Evolutionary conservation across 2,888 invertebrate genomes (phyloP).

Genomic region (Lithodes maja): DNA sequence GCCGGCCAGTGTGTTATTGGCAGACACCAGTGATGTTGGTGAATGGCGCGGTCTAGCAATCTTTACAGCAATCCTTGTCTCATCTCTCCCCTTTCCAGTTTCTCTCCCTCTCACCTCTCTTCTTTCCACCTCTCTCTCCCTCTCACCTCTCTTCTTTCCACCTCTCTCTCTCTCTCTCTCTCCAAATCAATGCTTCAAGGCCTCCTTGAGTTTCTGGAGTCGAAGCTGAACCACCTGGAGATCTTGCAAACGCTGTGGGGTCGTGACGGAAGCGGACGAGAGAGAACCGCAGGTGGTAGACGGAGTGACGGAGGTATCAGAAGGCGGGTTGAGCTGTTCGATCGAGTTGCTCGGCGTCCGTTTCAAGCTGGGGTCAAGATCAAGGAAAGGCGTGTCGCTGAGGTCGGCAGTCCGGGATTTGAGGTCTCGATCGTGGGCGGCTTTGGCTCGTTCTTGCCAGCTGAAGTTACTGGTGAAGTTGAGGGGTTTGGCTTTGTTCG

Average conservation of each 20-base stretch:
- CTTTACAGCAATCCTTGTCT: too few species aligned
- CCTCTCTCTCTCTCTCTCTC: too few species aligned
- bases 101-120: too few species aligned
- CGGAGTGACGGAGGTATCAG: background rate
- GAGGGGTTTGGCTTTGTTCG: constrained; percentile 12
- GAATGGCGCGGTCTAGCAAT: too few species aligned
- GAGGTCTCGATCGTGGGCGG: background rate
- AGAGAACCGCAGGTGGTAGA: constrained; percentile 17
- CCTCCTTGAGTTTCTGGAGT: constrained; percentile 9
- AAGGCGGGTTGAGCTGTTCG: background rate
- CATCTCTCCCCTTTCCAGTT: too few species aligned
- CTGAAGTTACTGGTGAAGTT: constrained; percentile 44
- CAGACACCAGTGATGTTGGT: too few species aligned
- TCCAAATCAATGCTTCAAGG: too few species aligned
- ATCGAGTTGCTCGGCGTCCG: too few species aligned
- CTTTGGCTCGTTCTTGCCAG: background rate
- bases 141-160: too few species aligned
- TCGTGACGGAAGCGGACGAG: constrained; percentile 29
- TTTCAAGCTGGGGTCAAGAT: too few species aligned
- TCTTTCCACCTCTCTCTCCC: too few species aligned
- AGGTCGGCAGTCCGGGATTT: constrained; percentile 13
- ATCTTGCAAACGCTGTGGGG: constrained; percentile 49
- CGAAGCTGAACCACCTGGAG: constrained; percentile 41
- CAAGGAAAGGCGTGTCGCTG: constrained; percentile 48
- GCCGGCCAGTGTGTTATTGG: too few species aligned